Evolutionary conservation across 2,888 invertebrate genomes (phyloP), one percentile per base, ranked within the genome.

Genomic region (Andrena bicolor): DNA sequence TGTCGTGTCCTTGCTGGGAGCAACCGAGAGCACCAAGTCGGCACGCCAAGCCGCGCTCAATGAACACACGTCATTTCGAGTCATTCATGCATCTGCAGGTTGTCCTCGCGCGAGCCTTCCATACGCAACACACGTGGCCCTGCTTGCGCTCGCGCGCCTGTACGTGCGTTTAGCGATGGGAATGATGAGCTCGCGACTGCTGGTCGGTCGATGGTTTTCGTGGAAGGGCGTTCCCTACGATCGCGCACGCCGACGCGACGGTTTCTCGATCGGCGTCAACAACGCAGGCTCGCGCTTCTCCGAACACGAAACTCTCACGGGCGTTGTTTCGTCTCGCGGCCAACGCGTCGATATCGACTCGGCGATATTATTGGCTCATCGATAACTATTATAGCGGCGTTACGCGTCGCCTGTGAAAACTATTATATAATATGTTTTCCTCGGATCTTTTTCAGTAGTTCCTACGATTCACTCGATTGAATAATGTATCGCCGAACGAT

Each of bases 11-110:
- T 92, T 92, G 92, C 90, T 89, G 88, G 84, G 82, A 88, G 87
- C 90, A 86, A 80, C 84, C 82, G 82, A 86, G 88, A 89, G 82
- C 85, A 87, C 76, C 82, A 83, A 84, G 86, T 82, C 88, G 82
- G 86, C 88, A 88, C 88, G 87, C 78, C 88, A 86, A 83, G 85
- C 87, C 82, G 90, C 85, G 87, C 91, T 90, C 92, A 92, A 92
- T 92, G 92, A 92, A 92, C 91, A 90, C 89, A 90, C 92, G 91
- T 92, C 92, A 91, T 91, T 92, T 91, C 90, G 90, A 92, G 92
- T 92, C 92, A 92, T 92, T 92, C 92, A 92, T 92, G 90, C 90
- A 91, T 92, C 91, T 91, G 90, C 90, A 90, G 88, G 90, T 92
- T 91, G 90, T 91, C 91, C 90, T 91, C 90, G 90, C 85, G 83